Base-by-base conservation (phyloP, 2,113 vertebrate genomes). In the Maccullochella peelii region DNA sequence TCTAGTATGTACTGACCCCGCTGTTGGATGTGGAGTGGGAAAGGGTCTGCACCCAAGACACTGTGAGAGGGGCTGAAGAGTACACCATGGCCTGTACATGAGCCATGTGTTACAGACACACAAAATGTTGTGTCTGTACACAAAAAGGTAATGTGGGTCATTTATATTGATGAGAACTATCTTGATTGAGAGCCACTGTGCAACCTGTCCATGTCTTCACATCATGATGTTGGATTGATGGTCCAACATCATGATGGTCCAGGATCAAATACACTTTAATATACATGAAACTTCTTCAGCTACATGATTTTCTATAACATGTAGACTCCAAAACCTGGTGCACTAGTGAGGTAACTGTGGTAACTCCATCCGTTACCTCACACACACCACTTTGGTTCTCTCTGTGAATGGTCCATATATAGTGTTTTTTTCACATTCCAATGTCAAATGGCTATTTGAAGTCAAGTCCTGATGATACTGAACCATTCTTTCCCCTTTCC, bases 361-460 rank as follows among this genome's bases (percentile, higher is more conserved):
- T 52, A 72, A 72, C 79, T 47, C 59, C 20, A 25, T 72, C 49
- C 3, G 11, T 75, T 61, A 77, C 54, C 61, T 72, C 67, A 40
- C 70, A 62, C 67, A 73, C 85, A 59, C 30, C 27, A 57, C 75
- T 72, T 89, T 55, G 7, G 20, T 54, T 67, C 38, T 14, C 30
- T 69, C 40, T 66, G 52, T 75, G 65, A 75, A 83, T 23, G 21
- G 69, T 83, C 55, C 76, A 87, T 73, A 70, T 83, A 79, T 70
- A 18, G 68, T 76, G 57, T 38, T 67, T 58, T 73, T 79, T 58
- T 75, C 47, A 87, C 88, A 88, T 91, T 93, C 88, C 94, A 92
- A 92, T 92, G 87, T 93, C 91, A 94, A 89, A 91, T 76, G 83
- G 89, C 73, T 79, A 84, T 93, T 90, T 93, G 89, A 93, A 88